Percentiles rank a stretch among this genome's conserved stretches.
Evolutionary conservation across 2,797 vertebrate genomes (phyloP).

Genomic region (Myotis vivesi): DNA sequence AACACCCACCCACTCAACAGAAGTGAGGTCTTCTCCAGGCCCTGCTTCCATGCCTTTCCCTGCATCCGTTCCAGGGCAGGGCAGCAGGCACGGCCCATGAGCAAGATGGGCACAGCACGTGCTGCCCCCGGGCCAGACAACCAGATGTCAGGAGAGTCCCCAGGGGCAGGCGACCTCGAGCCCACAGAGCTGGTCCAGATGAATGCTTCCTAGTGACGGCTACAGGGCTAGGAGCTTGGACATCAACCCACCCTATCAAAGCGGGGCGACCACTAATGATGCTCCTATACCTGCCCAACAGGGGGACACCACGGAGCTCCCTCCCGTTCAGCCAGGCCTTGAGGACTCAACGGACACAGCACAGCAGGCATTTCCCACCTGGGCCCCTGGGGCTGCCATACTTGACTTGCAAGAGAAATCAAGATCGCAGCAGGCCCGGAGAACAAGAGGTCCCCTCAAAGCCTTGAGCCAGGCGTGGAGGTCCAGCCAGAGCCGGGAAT

Average conservation of each 20-base stretch:
- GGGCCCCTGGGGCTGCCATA: background rate
- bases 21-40: background rate
- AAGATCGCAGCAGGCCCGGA: background rate
- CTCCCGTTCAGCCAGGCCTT: rapidly evolving
- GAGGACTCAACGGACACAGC: background rate
- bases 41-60: too few species aligned
- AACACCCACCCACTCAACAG: background rate
- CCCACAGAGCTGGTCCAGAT: background rate
- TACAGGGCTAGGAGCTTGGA: rapidly evolving
- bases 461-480: background rate
- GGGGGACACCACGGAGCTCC: background rate
- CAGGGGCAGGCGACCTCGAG: rapidly evolving
- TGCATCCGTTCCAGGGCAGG: background rate
- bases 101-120: background rate
- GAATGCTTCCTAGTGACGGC: too few species aligned
- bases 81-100: rapidly evolving
- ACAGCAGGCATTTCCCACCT: background rate
- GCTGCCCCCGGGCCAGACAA: background rate
- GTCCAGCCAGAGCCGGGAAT: rapidly evolving
- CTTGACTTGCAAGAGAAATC: background rate
- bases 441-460: background rate
- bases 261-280: rapidly evolving
- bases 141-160: too few species aligned
- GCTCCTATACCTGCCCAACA: too few species aligned
- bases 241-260: background rate